A percentile compares a stretch with the other conserved stretches of the same genome.
phyloP scores from a whole-genome alignment of 1,140 invertebrate genomes.

The Aporrectodea caliginosa region DNA sequence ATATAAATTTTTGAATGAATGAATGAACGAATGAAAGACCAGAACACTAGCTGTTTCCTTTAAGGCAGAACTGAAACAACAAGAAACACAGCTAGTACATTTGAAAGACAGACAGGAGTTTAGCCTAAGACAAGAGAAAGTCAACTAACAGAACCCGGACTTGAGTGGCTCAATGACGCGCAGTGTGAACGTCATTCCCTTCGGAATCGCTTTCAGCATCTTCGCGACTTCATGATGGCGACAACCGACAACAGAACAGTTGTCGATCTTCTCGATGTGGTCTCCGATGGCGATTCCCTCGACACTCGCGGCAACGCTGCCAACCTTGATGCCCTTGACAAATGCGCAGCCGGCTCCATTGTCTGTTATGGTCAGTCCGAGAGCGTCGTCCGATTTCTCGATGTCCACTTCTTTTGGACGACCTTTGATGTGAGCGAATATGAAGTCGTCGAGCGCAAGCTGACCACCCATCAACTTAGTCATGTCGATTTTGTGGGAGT shows the following conservation, averaged over 20 bases:
- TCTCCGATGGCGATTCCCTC: slow-evolving; percentile 82
- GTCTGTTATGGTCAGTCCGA: slow-evolving; percentile 95
- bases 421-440: slow-evolving; percentile 94
- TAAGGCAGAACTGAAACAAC: too few relatives aligned
- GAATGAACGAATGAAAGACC: too few relatives aligned
- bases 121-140: slow-evolving; percentile 21
- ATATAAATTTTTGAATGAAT: too few relatives aligned
- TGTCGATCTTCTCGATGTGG: slow-evolving; percentile 92
- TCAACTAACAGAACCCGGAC: slow-evolving; percentile 74
- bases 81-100: too few relatives aligned
- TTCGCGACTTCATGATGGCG: slow-evolving; percentile 95
- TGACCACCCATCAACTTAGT: slow-evolving; percentile 85
- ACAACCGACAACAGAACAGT: slow-evolving; percentile 77
- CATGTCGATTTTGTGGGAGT: slow-evolving; percentile 97
- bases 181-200: slow-evolving; percentile 81
- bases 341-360: slow-evolving; percentile 95
- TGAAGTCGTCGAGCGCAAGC: slow-evolving; percentile 95
- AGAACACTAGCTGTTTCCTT: too few relatives aligned
- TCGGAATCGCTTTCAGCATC: slow-evolving; percentile 86
- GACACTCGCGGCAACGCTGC: slow-evolving; percentile 79
- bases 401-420: slow-evolving; percentile 91
- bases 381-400: slow-evolving; percentile 82
- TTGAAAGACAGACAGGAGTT: too few relatives aligned
- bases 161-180: slow-evolving; percentile 86
- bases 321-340: slow-evolving; percentile 93